Evolutionary conservation across 53 echinoderm and acorn worm genomes (phyloP), one percentile per base, ranked within the genome.

Genomic region (Echinarachnius parma): DNA sequence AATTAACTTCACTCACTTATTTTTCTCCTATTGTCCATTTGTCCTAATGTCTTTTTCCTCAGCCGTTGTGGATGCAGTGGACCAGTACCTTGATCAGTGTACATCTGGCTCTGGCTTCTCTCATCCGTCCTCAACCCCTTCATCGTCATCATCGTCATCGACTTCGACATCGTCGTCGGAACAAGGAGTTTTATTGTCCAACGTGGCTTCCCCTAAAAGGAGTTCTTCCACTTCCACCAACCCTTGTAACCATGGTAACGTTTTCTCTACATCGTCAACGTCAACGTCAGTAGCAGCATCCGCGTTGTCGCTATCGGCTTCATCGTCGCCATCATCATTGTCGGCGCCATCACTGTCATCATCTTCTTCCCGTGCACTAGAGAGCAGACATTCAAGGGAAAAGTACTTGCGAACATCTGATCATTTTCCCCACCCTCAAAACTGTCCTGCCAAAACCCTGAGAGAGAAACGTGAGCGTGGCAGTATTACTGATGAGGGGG

Each of bases 41-140:
- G n/a, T n/a, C n/a, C n/a, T n/a, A n/a, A n/a, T n/a, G n/a, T n/a
- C n/a, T 26, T 32, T 60, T 60, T 15, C 5, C 31, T 14, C 70
- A 69, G 70, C 53, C 20, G 54, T 69, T 53, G 28, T 28, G 21
- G 70, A 69, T 32, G 53, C 52, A 21, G 70, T 69, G 25, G 70
- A 69, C 18, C 33, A 69, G 24, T 69, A 69, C 53, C 70, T 69
- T 34, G 70, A 69, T 15, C 70, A 53, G 35, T 69, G 70, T 53
- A 69, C 70, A 20, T 66, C 66, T 1, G 30, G 34, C n/a, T 42
- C 62, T 9, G 62, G 62, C 14, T 21, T 34, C 13, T 23, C 50
- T 50, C 59, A 31, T 44, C 45, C 16, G 21, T 35, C 63, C 10
- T 28, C 48, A 30, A 9, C 27, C 1, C 20, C 52, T 11, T 11